A percentile compares a stretch with the other conserved stretches of the same genome.
phyloP scores from a whole-genome alignment of 2,113 vertebrate species.

The Brachirus orientalis region DNA sequence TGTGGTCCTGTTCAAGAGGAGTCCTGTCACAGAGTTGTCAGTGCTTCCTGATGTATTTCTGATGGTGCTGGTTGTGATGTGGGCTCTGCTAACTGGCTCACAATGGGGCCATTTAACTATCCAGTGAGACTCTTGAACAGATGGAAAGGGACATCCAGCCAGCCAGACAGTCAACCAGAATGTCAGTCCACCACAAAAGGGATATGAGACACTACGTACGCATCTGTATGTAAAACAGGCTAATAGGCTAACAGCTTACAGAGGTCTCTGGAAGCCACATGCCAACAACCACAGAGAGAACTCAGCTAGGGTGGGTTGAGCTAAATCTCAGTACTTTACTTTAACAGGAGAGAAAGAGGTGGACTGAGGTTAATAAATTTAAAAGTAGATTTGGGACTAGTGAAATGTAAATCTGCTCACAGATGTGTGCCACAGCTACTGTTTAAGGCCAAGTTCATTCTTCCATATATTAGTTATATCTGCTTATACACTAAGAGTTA shows the following conservation, averaged over 20 bases:
- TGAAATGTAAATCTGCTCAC: conserved; percentile 4
- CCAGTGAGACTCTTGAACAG: conserved; percentile 30
- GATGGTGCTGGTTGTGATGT: conserved; percentile 58
- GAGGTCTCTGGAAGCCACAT: conserved; percentile 35
- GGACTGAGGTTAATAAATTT: conserved; percentile 4
- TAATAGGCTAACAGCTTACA: conserved; percentile 51
- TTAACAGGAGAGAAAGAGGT: conserved; percentile 20
- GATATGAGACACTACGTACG: conserved; percentile 41
- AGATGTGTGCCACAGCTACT: background rate
- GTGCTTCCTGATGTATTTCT: conserved; percentile 55
- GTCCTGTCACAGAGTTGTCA: conserved; percentile 44
- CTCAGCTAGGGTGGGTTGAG: conserved; percentile 9
- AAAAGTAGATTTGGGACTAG: conserved; percentile 1
- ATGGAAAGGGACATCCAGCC: conserved; percentile 23
- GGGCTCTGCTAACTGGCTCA: conserved; percentile 50
- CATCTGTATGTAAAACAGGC: conserved; percentile 46
- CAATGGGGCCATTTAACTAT: conserved; percentile 51
- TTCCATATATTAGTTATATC: background rate
- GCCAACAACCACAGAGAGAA: conserved; percentile 27
- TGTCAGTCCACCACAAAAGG: conserved; percentile 32
- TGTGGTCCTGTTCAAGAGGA: conserved; percentile 38
- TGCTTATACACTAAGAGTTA: background rate
- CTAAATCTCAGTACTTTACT: conserved; percentile 8
- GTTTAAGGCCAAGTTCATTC: background rate
- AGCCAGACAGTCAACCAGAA: conserved; percentile 30